Evolutionary conservation across 2,113 vertebrate genomes (phyloP).

Genomic region (Myrmophylax atrothorax): DNA sequence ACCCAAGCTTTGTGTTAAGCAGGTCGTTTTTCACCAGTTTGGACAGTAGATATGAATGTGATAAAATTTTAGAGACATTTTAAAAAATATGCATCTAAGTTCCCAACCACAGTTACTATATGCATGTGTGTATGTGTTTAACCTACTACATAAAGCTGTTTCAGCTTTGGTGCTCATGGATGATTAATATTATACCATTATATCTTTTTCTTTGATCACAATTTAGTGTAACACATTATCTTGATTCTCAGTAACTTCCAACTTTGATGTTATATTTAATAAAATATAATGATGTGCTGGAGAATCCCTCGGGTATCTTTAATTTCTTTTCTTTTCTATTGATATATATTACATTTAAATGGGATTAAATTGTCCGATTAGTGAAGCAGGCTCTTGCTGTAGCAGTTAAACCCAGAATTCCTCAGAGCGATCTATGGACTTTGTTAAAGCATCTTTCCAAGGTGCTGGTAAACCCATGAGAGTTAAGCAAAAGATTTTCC

Average conservation of each 20-base stretch:
- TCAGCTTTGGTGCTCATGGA: conserved; percentile 22
- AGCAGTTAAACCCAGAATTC: conserved; percentile 64
- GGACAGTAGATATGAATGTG: not conserved
- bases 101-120: not conserved
- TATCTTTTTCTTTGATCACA: conserved; percentile 71
- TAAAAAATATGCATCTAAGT: not conserved
- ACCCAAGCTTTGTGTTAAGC: not conserved
- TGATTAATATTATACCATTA: conserved; percentile 56
- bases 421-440: not conserved
- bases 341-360: conserved; percentile 68
- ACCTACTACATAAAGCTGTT: not conserved
- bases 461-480: not conserved
- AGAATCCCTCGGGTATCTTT: conserved; percentile 62
- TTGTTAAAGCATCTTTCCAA: not conserved
- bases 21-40: not conserved
- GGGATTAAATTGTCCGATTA: conserved; percentile 77
- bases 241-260: conserved; percentile 44
- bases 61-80: not conserved
- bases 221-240: conserved; percentile 50
- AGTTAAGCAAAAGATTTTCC: not conserved
- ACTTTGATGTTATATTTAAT: conserved; percentile 71
- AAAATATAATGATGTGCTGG: conserved; percentile 39
- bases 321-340: conserved; percentile 61
- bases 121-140: not conserved
- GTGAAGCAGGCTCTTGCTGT: conserved; percentile 56